Evolutionary conservation across 2,888 invertebrate genomes (phyloP), one percentile per base, ranked within the genome.

Genomic region (Eupithecia pulchellata): DNA sequence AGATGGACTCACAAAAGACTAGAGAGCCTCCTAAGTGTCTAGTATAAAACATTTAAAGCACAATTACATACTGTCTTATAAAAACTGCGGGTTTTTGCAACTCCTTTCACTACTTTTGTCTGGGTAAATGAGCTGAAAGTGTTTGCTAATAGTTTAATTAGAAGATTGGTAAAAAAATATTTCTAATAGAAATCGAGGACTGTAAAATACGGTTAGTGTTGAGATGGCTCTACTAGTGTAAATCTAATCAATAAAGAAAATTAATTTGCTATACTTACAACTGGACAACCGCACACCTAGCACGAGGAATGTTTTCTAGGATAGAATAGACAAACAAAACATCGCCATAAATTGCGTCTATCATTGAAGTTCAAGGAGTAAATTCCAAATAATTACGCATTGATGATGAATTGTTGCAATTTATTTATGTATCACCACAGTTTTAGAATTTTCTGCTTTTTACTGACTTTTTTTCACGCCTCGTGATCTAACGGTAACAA

Each of bases 51-150:
- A n/a, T 61, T 66, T 64, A 74, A 68, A 42, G 64, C 39, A 68
- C 71, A 68, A 69, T 74, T 66, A 73, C 66, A 68, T 73, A 52
- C 58, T 61, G n/a, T 47, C 34, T 63, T 58, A 68, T 71, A 66
- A 68, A 64, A 68, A 68, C 60, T 64, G 66, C 58, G 34, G 36
- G 39, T 71, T 73, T 73, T 66, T 39, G 58, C 66, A 47, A 61
- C 65, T 70, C 73, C 73, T 74, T 74, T 74, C 73, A 74, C 73
- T 64, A 13, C 52, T 57, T 57, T 73, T 71, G 73, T 68, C 64
- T 30, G 42, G 29, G 20, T 68, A 66, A 71, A 73, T 71, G 66
- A 64, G 30, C 68, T 30, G 66, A 66, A 62, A 69, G 72, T 69
- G 69, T 68, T 68, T 71, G 32, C 36, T 73, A 73, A 69, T 67